Evolutionary conservation across 2,113 vertebrate species (phyloP).

Genomic region (Spermophilus dauricus): DNA sequence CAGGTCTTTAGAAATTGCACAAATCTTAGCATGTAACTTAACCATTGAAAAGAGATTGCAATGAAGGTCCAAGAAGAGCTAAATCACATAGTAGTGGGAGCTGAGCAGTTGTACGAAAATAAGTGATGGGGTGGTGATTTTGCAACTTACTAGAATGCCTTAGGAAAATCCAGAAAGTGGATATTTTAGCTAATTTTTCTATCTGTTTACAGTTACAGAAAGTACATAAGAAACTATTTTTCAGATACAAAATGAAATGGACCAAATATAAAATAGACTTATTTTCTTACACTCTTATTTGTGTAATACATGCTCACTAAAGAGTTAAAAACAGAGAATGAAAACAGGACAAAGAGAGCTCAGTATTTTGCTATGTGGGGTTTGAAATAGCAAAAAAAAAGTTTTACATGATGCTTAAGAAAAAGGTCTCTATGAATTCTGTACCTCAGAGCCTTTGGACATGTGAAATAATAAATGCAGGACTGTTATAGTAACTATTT

Average conservation of each 20-base stretch:
- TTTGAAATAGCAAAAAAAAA: background rate
- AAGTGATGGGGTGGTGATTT: background rate
- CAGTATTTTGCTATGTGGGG: background rate
- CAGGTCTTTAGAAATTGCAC: background rate
- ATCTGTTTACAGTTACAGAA: background rate
- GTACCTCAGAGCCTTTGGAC: background rate
- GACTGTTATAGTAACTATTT: background rate
- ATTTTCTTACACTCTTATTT: background rate
- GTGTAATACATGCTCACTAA: background rate
- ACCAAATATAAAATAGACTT: background rate
- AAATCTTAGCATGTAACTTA: background rate
- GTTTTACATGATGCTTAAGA: background rate
- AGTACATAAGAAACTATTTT: background rate
- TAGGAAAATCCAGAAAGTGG: background rate
- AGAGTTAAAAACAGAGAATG: background rate
- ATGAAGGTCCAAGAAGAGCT: background rate
- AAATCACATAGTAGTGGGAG: background rate
- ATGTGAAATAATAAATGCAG: background rate
- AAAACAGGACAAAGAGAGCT: background rate
- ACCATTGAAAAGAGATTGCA: background rate
- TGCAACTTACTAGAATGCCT: background rate
- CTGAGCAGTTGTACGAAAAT: background rate
- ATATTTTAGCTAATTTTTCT: background rate
- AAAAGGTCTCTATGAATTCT: background rate
- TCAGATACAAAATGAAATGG: background rate